These are phyloP conservation scores for Setipinna tenuifilis DNA, from an alignment of 2,797 vertebrate species.

Conservation along the genomic window DNA sequence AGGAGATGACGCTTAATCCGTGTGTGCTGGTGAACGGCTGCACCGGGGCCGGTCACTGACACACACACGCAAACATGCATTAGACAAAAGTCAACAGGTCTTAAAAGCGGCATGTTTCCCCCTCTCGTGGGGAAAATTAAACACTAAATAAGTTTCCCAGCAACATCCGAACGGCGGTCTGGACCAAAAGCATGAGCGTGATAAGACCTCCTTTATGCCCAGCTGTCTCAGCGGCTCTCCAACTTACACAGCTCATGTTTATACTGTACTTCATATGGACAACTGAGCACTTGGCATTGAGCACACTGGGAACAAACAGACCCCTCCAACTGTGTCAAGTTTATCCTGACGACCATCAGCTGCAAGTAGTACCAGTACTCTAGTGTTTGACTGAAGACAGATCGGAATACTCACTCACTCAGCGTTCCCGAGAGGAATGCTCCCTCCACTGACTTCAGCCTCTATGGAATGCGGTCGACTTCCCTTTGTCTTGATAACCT, in stretches of 20 bases:
- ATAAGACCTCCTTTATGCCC: not conserved
- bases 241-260: not conserved
- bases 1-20: not conserved
- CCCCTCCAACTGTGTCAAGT: not conserved
- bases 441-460: not conserved
- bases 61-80: constrained; percentile 9
- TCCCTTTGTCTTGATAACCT: not conserved
- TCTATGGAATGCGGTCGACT: not conserved
- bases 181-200: not conserved
- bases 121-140: not conserved
- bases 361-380: not conserved
- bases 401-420: not conserved
- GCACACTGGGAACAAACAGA: not conserved
- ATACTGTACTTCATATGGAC: not conserved
- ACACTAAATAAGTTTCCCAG: not conserved
- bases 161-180: not conserved
- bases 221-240: not conserved
- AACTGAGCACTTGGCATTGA: constrained; percentile 1
- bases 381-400: not conserved
- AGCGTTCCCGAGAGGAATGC: constrained; percentile 1
- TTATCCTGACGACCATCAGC: not conserved
- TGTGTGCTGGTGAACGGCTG: constrained; percentile 1
- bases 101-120: not conserved
- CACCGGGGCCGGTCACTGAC: not conserved
- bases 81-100: not conserved